phyloP scores from a whole-genome alignment of 2,797 vertebrate genomes.

The Pangasius larnaudii region DNA sequence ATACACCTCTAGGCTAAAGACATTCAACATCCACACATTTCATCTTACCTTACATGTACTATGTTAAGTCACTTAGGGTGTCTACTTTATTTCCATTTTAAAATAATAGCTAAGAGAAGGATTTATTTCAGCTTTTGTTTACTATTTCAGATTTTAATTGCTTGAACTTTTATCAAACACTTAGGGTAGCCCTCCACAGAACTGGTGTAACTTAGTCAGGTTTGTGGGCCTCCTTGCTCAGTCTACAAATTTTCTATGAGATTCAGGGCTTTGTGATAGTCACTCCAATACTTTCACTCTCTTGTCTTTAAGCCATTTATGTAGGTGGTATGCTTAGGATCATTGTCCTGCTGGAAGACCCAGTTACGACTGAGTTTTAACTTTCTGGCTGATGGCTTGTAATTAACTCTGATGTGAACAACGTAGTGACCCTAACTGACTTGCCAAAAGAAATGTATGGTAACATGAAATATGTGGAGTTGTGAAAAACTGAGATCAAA shows the following conservation, averaged over 20 bases:
- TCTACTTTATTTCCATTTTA: neutral
- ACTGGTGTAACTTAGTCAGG: neutral
- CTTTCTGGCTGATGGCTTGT: neutral
- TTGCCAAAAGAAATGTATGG: neutral
- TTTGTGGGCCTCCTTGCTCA: neutral
- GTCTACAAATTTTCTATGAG: neutral
- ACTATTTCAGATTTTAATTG: neutral
- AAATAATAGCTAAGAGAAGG: neutral
- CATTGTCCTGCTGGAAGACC: neutral
- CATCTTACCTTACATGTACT: neutral
- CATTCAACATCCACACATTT: neutral
- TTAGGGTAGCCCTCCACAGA: neutral
- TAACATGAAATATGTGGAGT: neutral
- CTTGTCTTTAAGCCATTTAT: neutral
- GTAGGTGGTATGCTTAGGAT: neutral
- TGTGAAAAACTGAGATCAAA: neutral
- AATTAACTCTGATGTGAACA: neutral
- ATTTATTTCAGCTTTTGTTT: neutral
- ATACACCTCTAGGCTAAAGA: no score
- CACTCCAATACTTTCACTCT: neutral
- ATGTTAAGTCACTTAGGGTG: neutral
- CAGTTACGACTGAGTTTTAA: neutral
- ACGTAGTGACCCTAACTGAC: neutral
- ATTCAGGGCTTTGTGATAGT: neutral
- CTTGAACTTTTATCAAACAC: neutral